A percentile compares a stretch with the other conserved stretches of the same genome.
Evolutionary conservation across 2,888 invertebrate species (phyloP).

Genomic region (Nasonovia ribisnigri): DNA sequence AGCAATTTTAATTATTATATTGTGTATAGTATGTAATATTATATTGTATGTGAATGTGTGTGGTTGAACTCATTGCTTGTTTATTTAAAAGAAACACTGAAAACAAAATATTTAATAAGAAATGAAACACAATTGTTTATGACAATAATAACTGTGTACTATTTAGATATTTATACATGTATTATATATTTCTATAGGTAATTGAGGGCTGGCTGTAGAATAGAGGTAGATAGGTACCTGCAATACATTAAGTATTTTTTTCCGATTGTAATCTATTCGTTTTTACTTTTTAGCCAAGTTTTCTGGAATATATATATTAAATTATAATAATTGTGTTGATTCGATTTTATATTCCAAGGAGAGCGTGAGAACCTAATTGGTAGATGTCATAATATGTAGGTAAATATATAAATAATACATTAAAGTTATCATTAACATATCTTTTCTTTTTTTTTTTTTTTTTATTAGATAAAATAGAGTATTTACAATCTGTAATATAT

Average conservation of each 20-base stretch:
- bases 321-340: not conserved
- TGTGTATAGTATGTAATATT: not conserved
- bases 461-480: too few relatives aligned
- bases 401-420: not conserved
- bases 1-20: constrained; percentile 38
- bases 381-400: not conserved
- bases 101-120: not conserved
- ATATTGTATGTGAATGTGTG: too few relatives aligned
- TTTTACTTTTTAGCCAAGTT: constrained; percentile 1
- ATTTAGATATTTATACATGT: not conserved
- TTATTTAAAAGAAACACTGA: constrained; percentile 1
- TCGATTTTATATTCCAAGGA: not conserved
- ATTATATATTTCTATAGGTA: not conserved
- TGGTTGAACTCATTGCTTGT: constrained; percentile 13
- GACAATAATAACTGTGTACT: not conserved
- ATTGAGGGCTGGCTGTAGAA: not conserved
- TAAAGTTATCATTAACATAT: not conserved
- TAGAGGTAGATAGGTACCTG: not conserved
- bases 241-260: not conserved
- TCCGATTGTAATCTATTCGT: not conserved
- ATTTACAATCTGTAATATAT: too few relatives aligned
- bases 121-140: not conserved
- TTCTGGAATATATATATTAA: not conserved
- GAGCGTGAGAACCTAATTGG: not conserved
- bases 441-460: too few relatives aligned